Percentiles rank a stretch among this genome's conserved stretches.
Conservation (phyloP, 1,140 invertebrate genomes). For the Linepithema humile region DNA sequence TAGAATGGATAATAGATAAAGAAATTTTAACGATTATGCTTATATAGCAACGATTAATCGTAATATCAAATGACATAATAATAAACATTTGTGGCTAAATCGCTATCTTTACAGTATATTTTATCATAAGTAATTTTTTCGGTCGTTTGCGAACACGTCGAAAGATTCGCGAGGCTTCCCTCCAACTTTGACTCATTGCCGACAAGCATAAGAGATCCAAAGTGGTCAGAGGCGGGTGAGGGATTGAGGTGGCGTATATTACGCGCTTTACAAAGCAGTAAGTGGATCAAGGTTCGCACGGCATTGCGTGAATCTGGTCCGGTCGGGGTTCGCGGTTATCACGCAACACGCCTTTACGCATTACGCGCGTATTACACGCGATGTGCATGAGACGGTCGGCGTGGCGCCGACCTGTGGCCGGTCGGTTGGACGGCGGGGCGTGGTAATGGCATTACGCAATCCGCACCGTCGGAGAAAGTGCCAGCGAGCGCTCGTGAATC, state of each 20-base stretch:
- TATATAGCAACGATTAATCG: too few species aligned
- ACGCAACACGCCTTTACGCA: constrained; percentile 65
- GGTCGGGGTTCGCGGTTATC: constrained; percentile 65
- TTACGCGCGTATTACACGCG: constrained; percentile 68
- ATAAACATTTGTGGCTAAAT: too few species aligned
- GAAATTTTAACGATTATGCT: too few species aligned
- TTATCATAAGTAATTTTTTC: not conserved
- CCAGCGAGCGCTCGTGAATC: constrained; percentile 59
- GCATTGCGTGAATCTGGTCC: constrained; percentile 74
- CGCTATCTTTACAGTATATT: not conserved
- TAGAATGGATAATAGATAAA: too few species aligned
- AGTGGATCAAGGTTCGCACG: constrained; percentile 78
- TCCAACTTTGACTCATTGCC: not conserved
- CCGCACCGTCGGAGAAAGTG: constrained; percentile 67
- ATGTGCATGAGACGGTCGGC: constrained; percentile 56
- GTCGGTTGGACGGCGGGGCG: constrained; percentile 58
- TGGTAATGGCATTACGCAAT: constrained; percentile 71
- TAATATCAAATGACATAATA: too few species aligned
- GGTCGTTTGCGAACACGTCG: not conserved
- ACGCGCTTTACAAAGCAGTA: constrained; percentile 60
- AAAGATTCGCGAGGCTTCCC: not conserved
- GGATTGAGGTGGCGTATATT: not conserved
- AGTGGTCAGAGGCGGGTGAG: not conserved
- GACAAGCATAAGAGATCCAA: not conserved
- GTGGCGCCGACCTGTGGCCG: constrained; percentile 25